Evolutionary conservation across 2,113 vertebrate species (phyloP).

Genomic region (Cercopithecus mona): DNA sequence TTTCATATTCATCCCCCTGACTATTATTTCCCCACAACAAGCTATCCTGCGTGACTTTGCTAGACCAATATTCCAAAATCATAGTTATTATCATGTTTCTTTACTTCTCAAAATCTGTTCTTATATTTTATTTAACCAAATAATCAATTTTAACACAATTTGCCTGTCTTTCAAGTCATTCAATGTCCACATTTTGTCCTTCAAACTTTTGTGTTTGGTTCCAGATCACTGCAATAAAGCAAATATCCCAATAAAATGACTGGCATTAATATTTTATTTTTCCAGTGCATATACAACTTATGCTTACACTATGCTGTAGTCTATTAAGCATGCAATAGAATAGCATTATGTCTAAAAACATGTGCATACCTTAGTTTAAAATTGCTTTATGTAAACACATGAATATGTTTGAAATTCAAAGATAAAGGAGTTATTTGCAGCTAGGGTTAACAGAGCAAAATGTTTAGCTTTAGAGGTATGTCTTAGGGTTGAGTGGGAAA

Average conservation of each 20-base stretch:
- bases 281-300: not conserved
- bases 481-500: not conserved
- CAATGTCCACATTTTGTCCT: not conserved
- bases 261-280: not conserved
- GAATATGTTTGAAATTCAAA: not conserved
- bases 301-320: not conserved
- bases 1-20: not conserved
- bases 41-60: not conserved
- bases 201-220: not conserved
- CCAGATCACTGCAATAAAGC: not conserved
- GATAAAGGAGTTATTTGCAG: not conserved
- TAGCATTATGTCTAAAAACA: not conserved
- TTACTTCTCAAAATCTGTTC: not conserved
- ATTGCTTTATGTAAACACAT: not conserved
- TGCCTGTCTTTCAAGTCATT: not conserved
- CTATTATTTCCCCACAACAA: not conserved
- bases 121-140: not conserved
- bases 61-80: not conserved
- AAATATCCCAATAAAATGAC: not conserved
- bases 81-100: not conserved
- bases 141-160: not conserved
- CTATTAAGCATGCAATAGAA: not conserved
- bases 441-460: not conserved
- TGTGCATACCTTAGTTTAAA: not conserved
- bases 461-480: not conserved